Base-by-base conservation (phyloP, 2,888 invertebrate species). In the Plusia festucae region DNA sequence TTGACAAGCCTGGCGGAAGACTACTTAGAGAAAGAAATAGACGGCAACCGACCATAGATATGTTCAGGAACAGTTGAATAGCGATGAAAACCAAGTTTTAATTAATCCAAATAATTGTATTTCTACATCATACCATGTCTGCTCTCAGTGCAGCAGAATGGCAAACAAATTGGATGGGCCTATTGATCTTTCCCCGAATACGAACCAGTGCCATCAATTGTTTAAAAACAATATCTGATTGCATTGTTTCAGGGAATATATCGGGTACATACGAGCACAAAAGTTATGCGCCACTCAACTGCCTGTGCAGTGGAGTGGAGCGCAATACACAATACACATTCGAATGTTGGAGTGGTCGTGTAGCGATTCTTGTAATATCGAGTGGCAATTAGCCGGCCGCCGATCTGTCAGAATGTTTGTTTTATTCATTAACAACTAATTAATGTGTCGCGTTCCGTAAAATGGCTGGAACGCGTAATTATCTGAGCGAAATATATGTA, bases 141-240 rank as follows among this genome's bases (percentile, higher is more conserved):
- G 15, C 58, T 40, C 34, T 64, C 57, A 59, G 18, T 2, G 8
- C 65, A 55, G 60, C 60, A 52, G 11, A 60, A 64, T 61, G 27
- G 63, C 66, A 65, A 53, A 58, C 3, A 44, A 80, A 78, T 78
- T 75, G 70, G 61, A 69, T 62, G 72, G 62, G 53, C 32, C 52
- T 56, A 46, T 70, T 52, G 52, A 63, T 68, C 20, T 53, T 51
- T 27, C 49, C 2, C 32, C 51, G 52, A 60, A 69, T 34, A 54
- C 44, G 61, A 73, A 49, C 32, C 32, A 60, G 49, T 51, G 56
- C 64, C 58, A 76, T 70, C 76, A 77, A 82, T 82, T 81, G 77
- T 84, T 78, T 70, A 78, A 78, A 85, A 87, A 86, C 87, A 86
- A 85, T 85, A 82, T 81, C 79, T 84, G 85, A 85, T 86, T 85